Evolutionary conservation across 2,113 vertebrate genomes (phyloP).

Genomic region (Erpornis zantholeuca): DNA sequence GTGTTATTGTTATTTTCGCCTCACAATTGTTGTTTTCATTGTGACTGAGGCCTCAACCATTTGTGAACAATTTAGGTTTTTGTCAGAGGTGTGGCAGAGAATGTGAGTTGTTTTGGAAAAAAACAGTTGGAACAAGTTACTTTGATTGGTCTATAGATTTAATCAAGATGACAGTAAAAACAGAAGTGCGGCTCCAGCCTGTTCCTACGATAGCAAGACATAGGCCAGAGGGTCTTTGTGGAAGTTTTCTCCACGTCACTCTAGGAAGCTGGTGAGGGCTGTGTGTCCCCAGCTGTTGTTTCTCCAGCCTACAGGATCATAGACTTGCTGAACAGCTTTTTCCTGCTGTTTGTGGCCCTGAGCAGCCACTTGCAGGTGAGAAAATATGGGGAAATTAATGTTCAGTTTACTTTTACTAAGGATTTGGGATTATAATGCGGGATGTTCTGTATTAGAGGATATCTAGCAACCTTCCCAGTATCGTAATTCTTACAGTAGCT

Average conservation of each 20-base stretch:
- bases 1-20: neutral
- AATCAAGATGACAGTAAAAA: slow-evolving; percentile 1
- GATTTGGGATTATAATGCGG: neutral
- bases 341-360: neutral
- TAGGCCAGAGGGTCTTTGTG: neutral
- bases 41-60: neutral
- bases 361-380: neutral
- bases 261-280: neutral
- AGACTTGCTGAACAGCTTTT: neutral
- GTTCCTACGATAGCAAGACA: neutral
- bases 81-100: neutral
- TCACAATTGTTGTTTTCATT: neutral
- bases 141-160: slow-evolving; percentile 9
- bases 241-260: neutral
- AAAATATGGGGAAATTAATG: neutral
- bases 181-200: neutral
- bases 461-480: neutral
- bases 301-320: neutral
- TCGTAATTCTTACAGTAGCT: neutral
- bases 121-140: slow-evolving; percentile 17
- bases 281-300: neutral
- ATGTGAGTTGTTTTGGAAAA: slow-evolving; percentile 27
- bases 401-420: neutral
- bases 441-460: neutral
- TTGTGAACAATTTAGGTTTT: slow-evolving; percentile 31